Evolutionary conservation across 2,113 vertebrate species (phyloP), one percentile per base, ranked within the genome.

Genomic region (Pterocles burchelli): DNA sequence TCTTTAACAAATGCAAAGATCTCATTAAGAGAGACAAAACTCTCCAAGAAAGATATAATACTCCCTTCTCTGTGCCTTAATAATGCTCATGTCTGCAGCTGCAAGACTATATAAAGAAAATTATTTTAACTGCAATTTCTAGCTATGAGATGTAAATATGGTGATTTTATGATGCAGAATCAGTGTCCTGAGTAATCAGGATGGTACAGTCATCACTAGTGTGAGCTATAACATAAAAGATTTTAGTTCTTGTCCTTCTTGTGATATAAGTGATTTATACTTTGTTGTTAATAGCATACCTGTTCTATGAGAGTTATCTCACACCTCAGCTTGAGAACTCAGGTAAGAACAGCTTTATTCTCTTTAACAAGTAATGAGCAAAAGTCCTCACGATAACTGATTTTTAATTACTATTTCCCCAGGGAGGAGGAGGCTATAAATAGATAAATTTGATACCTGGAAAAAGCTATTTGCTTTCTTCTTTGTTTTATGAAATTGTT

Each of bases 351-450:
- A 72, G 43, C 55, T 93, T 87, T 85, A 51, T 82, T 91, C 84
- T 89, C 33, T 88, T 90, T 92, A 83, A 90, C 34, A 85, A 95
- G 52, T 51, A 46, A 81, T 90, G 78, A 97, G 52, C 74, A 45
- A 51, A 95, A 96, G 26, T 88, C 49, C 79, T 95, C 75, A 61
- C 46, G 57, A 66, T 76, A 85, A 73, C 76, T 80, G 19, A 10
- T 68, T 78, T 93, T 84, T 96, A 79, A 91, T 46, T 85, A 63
- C 82, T 85, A 74, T 62, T 58, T 82, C 86, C 79, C 85, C 34
- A 78, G n/a, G 41, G 61, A 85, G 28, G 20, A 67, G 31, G 38
- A 71, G 22, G 24, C 31, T 93, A 45, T 90, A 95, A 96, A 85
- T 54, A 92, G 48, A 95, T 76, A 94, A 91, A 96, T 70, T 71